These are phyloP conservation scores for Slavum lentiscoides DNA, from an alignment of 2,888 invertebrate genomes.

Conservation along the genomic window DNA sequence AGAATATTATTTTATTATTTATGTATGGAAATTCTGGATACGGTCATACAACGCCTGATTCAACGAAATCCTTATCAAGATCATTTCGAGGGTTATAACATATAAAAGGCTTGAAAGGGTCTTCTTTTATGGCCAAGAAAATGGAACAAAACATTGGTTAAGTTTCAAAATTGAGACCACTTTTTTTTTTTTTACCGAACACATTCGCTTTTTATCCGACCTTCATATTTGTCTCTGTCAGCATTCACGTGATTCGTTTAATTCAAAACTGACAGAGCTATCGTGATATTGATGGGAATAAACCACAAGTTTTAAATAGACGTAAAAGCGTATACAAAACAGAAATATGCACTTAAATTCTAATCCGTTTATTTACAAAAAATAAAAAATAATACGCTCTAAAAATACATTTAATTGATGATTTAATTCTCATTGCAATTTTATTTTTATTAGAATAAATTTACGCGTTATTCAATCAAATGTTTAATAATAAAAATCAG, in stretches of 20 bases:
- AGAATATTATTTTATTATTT: no score
- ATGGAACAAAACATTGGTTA: not conserved
- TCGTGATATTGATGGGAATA: conserved; percentile 15
- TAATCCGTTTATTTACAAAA: not conserved
- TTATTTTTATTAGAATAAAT: no score
- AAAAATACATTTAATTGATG: no score
- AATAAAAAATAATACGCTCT: no score
- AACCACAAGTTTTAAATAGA: not conserved
- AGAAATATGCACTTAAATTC: not conserved
- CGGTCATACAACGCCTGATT: no score
- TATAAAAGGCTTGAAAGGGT: not conserved
- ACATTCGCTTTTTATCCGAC: not conserved
- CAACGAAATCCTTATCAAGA: no score
- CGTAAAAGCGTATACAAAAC: not conserved
- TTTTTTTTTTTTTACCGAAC: not conserved
- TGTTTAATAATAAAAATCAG: no score
- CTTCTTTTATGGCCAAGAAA: not conserved
- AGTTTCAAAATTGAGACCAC: conserved; percentile 2
- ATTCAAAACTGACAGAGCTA: not conserved
- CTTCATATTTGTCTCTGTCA: not conserved
- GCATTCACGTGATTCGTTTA: not conserved
- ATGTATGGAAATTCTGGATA: no score
- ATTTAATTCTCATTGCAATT: no score
- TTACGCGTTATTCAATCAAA: no score
- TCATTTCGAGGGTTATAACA: not conserved